Evolutionary conservation across 2,797 vertebrate genomes (phyloP), one percentile per base, ranked within the genome.

Genomic region (Hypotaenidia okinawae): DNA sequence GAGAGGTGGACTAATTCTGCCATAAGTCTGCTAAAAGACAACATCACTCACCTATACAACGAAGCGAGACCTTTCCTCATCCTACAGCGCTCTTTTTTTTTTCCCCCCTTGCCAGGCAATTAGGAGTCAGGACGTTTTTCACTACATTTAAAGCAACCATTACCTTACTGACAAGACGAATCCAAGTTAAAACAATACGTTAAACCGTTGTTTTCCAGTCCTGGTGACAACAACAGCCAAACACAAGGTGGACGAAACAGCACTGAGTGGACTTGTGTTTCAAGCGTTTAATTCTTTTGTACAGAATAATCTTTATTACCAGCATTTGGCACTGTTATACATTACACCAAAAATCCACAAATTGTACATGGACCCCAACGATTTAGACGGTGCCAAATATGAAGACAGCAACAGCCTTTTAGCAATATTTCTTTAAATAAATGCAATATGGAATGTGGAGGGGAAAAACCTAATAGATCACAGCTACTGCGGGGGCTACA

Each of bases 241-340:
- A 84, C 72, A 94, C 83, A 93, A 90, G 92, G 93, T 79, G 87
- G 96, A 97, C 55, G 89, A 97, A 97, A 97, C 91, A 93, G 81
- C 70, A 89, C 73, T 32, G 73, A 93, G 93, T 87, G 96, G 76
- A 90, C 83, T 79, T 96, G 84, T 93, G 94, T 97, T 97, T 97
- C 94, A 97, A 95, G 95, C 94, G 32, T 98, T 98, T 97, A 98
- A 98, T 98, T 97, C 33, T 97, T 98, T 97, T 96, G 86, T 97
- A 97, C 95, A 97, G 96, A 95, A 94, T 96, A 96, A 92, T 95
- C 91, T 98, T 98, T 98, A 98, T 98, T 98, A 96, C 95, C 95
- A 97, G 90, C 93, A 96, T 94, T 97, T 97, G 97, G 96, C 98
- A 97, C 97, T 97, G 84, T 86, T 96, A 97, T 96, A 98, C 90